Evolutionary conservation across 2,113 vertebrate genomes (phyloP), one percentile per base, ranked within the genome.

Genomic region (Prunella fulvescens): DNA sequence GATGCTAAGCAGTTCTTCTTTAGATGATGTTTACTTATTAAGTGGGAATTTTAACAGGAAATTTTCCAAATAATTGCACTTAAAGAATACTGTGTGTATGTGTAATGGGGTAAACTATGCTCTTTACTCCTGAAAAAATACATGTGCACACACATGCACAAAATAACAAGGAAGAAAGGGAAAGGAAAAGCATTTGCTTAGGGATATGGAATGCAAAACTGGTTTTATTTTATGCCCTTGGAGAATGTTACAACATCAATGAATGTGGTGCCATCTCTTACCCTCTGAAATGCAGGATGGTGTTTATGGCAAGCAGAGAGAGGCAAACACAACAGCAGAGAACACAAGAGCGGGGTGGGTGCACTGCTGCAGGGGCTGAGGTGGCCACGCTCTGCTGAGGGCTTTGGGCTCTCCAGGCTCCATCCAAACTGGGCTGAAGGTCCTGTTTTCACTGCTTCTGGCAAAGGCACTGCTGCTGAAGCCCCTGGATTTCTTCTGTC

Each of bases 401-500:
- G 8, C 44, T 81, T 37, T 19, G 82, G 67, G 24, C 60, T 8
- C 65, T 79, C 50, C 72, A 26, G 4, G 4, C 72, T 86, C 69
- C 0, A 0, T 71, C 67, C 86, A 84, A 86, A 88, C 48, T 24
- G 29, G 85, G 80, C 70, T 78, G 64, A 80, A 85, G 84, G 90
- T 70, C 62, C 71, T 77, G 67, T 73, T 90, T 82, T 40, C 71
- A 24, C 65, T 90, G 44, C 85, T 83, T 66, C 62, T 96, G 90
- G 72, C 88, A 92, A 56, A 96, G 45, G 69, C 53, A 13, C 60
- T 57, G 79, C 4, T 86, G 92, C 72, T 74, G 90, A 56, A 97
- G 88, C 79, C 85, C 88, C 82, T 86, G 88, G 60, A 60, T 92
- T 93, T 93, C 81, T 91, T 91, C 85, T 86, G 37, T 76, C 76